phyloP scores from a whole-genome alignment of 2,797 vertebrate species.

The Pantherophis alleghaniensis region DNA sequence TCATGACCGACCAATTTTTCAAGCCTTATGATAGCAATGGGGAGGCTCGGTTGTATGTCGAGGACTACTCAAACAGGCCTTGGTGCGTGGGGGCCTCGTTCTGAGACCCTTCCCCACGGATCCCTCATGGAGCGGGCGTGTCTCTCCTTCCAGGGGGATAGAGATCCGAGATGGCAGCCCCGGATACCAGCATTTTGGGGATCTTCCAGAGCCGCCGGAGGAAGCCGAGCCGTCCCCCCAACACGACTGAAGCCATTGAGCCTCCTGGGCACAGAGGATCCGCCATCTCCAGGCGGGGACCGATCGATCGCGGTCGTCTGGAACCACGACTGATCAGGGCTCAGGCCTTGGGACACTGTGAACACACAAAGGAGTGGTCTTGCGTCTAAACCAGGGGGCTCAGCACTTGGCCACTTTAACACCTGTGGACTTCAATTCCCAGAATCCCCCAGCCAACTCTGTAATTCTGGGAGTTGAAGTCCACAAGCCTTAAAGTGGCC shows the following conservation, averaged over 20 bases:
- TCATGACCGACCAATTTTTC: too few species aligned
- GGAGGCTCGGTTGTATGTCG: not conserved
- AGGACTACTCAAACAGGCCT: too few species aligned
- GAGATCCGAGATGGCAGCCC: conserved; percentile 59
- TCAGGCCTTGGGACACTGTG: not conserved
- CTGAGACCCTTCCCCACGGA: conserved; percentile 11
- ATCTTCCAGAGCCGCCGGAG: not conserved
- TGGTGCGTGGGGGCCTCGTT: rapidly evolving
- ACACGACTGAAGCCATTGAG: not conserved
- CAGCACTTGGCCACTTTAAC: not conserved
- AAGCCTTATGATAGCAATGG: too few species aligned
- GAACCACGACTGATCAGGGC: not conserved
- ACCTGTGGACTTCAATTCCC: not conserved
- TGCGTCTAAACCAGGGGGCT: not conserved
- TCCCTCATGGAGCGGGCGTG: not conserved
- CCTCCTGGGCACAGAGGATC: not conserved
- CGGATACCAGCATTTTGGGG: conserved; percentile 60
- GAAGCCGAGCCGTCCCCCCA: not conserved
- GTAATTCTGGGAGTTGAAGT: not conserved
- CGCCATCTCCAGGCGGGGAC: not conserved
- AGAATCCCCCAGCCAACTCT: not conserved
- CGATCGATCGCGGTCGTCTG: rapidly evolving
- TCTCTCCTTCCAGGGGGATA: conserved; percentile 64
- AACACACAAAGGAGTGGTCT: not conserved
- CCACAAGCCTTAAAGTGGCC: not conserved